Evolutionary conservation across 2,113 vertebrate genomes (phyloP), one percentile per base, ranked within the genome.

Genomic region (Formicarius rufipectus): DNA sequence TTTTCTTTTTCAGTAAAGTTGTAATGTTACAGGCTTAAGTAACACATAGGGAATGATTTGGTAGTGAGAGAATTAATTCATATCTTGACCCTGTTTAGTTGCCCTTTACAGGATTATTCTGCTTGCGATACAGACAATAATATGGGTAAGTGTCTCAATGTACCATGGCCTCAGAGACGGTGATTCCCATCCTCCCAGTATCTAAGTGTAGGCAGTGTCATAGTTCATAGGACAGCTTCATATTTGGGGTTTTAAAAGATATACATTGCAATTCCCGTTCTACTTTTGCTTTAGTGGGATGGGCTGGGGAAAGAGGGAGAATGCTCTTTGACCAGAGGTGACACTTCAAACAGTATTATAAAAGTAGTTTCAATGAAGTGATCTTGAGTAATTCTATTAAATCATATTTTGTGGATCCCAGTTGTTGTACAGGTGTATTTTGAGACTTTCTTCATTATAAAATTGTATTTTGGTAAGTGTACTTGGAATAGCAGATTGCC

Each of bases 1-100:
- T 97, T 96, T 98, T 97, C 96, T 98, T 97, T 97, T 98, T 97
- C 95, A 98, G 96, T 98, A 95, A 97, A 97, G 72, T 90, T 96
- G 78, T 97, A 84, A 92, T 96, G 93, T 96, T 97, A 89, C 97
- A 96, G 85, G 94, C 49, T 96, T 95, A 77, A 94, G 95, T 97
- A 95, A 96, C 97, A 97, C 78, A 87, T 97, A 96, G 96, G 92
- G 91, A 95, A 93, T 95, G 87, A 96, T 96, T 77, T 90, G 86
- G 79, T 97, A 96, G 96, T 63, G 93, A 96, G 68, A 31, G 73
- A 67, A 86, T 68, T 3, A 83, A 93, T 81, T 96, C 93, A 69
- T 97, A 86, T 93, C 97, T 97, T 96, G 90, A 90, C 93, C 89
- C 93, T 96, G 6, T 97, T 92, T 94, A 96, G 95, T 98, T 97